Base-by-base conservation (phyloP, 2,113 vertebrate species). In the Psettodes erumei region DNA sequence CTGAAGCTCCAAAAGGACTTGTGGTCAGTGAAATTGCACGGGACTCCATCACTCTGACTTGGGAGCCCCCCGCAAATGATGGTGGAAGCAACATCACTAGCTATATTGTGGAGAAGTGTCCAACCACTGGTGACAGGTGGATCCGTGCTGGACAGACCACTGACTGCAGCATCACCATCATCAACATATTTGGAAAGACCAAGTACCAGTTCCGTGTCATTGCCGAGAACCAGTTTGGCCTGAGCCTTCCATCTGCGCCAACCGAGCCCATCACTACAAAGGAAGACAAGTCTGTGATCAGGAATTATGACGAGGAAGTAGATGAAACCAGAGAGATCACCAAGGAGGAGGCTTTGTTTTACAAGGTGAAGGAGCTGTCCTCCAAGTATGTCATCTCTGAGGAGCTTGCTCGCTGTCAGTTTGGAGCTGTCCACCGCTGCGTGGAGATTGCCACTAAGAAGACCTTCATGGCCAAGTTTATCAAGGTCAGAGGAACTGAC, bases 221-320 rank as follows among this genome's bases (percentile, higher is more conserved):
- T 84, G 98, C 98, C n/a, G 98, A 99, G 91, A 99, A 99, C 84
- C 94, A 95, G 76, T 98, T 97, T 93, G 98, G 98, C 54, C 89
- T 96, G 76, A 98, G 98, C 82, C 88, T 93, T 80, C 97, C 98
- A 81, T 98, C 94, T 82, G 91, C 93, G 54, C 94, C 97, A 83
- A 98, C 98, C 23, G 97, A 98, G 60, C 94, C 97, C 58, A 91
- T 99, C 43, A 93, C 96, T 77, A 98, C 96, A 27, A 99, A 96
- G 77, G 97, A 99, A 92, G 98, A 99, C 86, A 99, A 96, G 85
- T 95, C 95, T 56, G 95, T 96, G 82, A 93, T 96, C 53, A 88
- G 96, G 90, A 99, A 99, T 87, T 99, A 99, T 13, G 98, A 99
- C 61, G 97, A 99, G 81, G 97, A 99, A 89, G 98, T 99, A 48